Base-by-base conservation (phyloP, 92 coral and sea anemone species). In the Actinostola sp. region DNA sequence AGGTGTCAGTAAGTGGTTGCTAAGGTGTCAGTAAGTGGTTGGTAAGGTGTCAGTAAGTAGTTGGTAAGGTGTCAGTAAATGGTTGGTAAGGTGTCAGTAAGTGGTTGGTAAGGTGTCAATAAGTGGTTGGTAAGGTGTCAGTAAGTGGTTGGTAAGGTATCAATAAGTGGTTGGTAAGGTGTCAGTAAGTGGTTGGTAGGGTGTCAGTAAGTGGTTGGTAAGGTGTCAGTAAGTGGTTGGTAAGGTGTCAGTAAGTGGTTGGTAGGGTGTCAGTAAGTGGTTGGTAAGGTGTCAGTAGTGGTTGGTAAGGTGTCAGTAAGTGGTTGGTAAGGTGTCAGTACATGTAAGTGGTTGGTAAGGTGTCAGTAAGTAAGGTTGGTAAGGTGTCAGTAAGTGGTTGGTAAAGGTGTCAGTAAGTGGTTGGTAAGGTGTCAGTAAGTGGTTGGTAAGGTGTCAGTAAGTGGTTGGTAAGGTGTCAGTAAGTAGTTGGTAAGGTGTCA, bases 231-330 rank as follows among this genome's bases (percentile, higher is more conserved):
- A 57, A 57, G 29, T 27, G 64, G 64, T 46, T n/a, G n/a, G n/a
- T n/a, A n/a, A n/a, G n/a, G n/a, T 13, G 8, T 7, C 7, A 46
- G n/a, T 46, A 46, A 13, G 19, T 13, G 19, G 23, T 46, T 46
- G 42, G 66, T 31, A 60, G 13, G n/a, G 8, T 30, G 36, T 34
- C 9, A 34, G 50, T 70, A 57, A 57, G 29, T 27, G 64, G 64
- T 46, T n/a, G n/a, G n/a, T n/a, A n/a, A n/a, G n/a, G n/a, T n/a
- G n/a, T n/a, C n/a, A n/a, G n/a, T n/a, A n/a, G n/a, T n/a, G n/a
- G n/a, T n/a, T n/a, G n/a, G n/a, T n/a, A n/a, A n/a, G n/a, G n/a
- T 13, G 8, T 7, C 7, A 46, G n/a, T 46, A 46, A 13, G 19
- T 13, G 19, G 23, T 46, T 46, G n/a, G n/a, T n/a, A n/a, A n/a